Base-by-base conservation (phyloP, 2,888 invertebrate genomes). In the Tetrapedia diversipes region DNA sequence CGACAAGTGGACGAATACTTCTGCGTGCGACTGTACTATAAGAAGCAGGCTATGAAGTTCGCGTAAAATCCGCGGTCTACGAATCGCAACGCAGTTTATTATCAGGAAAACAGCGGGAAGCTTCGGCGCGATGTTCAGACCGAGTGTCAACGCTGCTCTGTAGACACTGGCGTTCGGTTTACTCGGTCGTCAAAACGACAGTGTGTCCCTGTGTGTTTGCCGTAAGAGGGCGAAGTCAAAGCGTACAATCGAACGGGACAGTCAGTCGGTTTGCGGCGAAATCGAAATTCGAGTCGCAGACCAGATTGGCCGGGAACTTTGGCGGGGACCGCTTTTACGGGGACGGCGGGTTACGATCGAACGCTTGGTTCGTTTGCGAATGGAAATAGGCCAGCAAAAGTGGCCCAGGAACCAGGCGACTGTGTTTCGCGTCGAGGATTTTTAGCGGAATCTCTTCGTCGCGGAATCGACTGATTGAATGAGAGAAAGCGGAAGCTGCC, bases 231-330 rank as follows among this genome's bases (percentile, higher is more conserved):
- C 29, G 14, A 6, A 22, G 45, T 49, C 63, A 63, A 76, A 77
- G 59, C 53, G 63, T 56, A 77, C 77, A 78, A 78, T 78, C 77
- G 66, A 77, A 70, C 49, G 56, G 61, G 34, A 66, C 45, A 39
- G 66, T 69, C 45, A 39, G 66, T 69, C 32, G 54, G 34, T 67
- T 56, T 59, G 77, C 29, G 65, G 61, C 51, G 66, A 65, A 78
- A 70, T 77, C 68, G 65, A 77, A 78, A 78, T 70, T 65, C 77
- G 60, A 47, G 43, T 60, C 51, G 45, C n/a, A 19, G 27, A 53
- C 56, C 77, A 77, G 70, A 71, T 77, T 70, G 78, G 70, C 71
- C 45, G 45, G 65, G 43, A 76, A 78, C 70, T 78, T 77, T 64
- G 70, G 63, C 29, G 43, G 56, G 34, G 34, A 65, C 39, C 45